phyloP scores from a whole-genome alignment of 2,113 vertebrate species.

The Oryzias javanicus region DNA sequence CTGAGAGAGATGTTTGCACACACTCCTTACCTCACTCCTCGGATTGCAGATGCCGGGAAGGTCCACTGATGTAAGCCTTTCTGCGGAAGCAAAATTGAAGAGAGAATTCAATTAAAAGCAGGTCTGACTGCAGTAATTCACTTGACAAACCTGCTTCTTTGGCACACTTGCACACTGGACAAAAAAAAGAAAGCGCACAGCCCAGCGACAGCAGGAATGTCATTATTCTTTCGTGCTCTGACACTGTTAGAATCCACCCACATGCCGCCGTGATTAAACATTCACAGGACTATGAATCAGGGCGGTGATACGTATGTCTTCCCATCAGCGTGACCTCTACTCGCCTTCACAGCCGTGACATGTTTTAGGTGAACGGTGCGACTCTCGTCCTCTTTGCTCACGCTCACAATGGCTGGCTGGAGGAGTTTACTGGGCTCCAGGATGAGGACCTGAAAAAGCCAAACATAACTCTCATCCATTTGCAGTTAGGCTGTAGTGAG shows the following conservation, averaged over 20 bases:
- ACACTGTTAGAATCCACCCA: slow-evolving; percentile 1
- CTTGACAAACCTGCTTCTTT: neutral
- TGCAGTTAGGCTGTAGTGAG: too few relatives aligned
- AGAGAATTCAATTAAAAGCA: neutral
- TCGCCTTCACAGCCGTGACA: slow-evolving; percentile 77
- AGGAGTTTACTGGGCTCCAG: slow-evolving; percentile 84
- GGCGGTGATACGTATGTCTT: neutral
- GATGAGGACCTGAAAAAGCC: slow-evolving; percentile 80
- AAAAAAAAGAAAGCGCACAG: neutral
- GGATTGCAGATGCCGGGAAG: slow-evolving; percentile 79
- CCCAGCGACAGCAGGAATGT: neutral
- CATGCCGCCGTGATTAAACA: slow-evolving; percentile 5
- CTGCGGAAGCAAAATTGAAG: slow-evolving; percentile 60
- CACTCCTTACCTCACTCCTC: slow-evolving; percentile 83
- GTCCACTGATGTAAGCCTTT: slow-evolving; percentile 83
- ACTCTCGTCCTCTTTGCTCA: slow-evolving; percentile 71
- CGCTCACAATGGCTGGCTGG: slow-evolving; percentile 76
- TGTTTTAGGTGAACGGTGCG: slow-evolving; percentile 77
- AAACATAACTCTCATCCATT: neutral
- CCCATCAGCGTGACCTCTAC: neutral
- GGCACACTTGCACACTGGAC: neutral
- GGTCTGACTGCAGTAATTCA: neutral
- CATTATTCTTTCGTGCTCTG: neutral
- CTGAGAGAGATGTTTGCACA: slow-evolving; percentile 29
- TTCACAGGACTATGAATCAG: neutral